Base-by-base conservation (phyloP, 2,888 invertebrate genomes). In the Troglohyphantes excavatus region DNA sequence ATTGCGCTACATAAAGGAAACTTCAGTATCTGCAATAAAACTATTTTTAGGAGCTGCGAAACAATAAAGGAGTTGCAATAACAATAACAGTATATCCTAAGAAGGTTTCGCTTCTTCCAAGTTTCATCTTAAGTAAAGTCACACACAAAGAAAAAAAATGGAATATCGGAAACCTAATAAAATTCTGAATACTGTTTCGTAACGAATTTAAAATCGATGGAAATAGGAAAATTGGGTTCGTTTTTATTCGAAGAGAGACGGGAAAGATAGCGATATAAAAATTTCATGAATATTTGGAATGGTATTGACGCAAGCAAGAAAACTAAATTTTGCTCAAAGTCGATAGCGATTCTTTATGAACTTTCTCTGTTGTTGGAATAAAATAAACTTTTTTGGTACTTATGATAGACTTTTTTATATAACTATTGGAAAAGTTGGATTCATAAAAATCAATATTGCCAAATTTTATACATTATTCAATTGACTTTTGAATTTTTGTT, bases 131-230 rank as follows among this genome's bases (percentile, higher is more conserved):
- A 78, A 78, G 46, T 27, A 83, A 63, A 53, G 53, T 53, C 53
- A n/a, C 7, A 11, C 39, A 39, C 72, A n/a, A 39, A 63, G 73
- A 72, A 67, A 83, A 72, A 33, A 39, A 63, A 13, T n/a, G 21
- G 26, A 72, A 73, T 73, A 73, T 83, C 61, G 72, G 83, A 83
- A 83, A 83, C 83, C 83, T 73, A 83, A 83, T 83, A 83, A 83
- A 83, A 83, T 73, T 70, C 81, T 59, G 61, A 70, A 82, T 82
- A n/a, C 70, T 59, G 61, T 43, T 73, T 63, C 63, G 39, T 83
- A 83, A 83, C 53, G 72, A 83, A 73, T 83, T 83, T 73, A 72
- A 83, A 83, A 83, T 83, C 83, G 46, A 83, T 83, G 63, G 61
- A 19, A 83, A 83, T 72, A 78, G 78, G 78, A 65, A 63, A 63